Evolutionary conservation across 2,113 vertebrate genomes (phyloP), one percentile per base, ranked within the genome.

Genomic region (Tyrannus savana): DNA sequence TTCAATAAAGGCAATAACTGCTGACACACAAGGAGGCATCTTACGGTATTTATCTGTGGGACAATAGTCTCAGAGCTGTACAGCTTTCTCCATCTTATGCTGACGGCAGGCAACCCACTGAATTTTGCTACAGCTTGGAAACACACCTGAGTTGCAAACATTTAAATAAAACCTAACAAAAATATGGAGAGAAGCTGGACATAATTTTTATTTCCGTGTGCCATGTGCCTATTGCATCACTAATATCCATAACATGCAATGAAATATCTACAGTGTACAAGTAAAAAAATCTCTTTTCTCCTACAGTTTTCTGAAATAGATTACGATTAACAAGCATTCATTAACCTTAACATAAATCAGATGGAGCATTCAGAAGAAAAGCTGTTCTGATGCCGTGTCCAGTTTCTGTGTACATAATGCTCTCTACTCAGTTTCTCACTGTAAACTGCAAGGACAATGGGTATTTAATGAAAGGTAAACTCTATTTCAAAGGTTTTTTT

Each of bases 1-100:
- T 90, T 87, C 84, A 77, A 58, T 95, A 78, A 92, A 82, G 73
- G 46, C 66, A 92, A 17, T 92, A 82, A 86, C 50, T 72, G 60
- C 63, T 96, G 90, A 62, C 74, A 78, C 46, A 87, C 49, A 59
- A 75, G 44, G 39, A 87, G 8, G 21, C 19, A 67, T 69, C 62
- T 87, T 72, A 41, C 17, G 66, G 39, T 74, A 52, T 74, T 94
- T 80, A 66, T 75, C 73, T 3, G 4, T 16, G n/a, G 53, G 41
- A 91, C 41, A 46, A 30, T 52, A 44, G 21, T 63, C 50, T 75
- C 64, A 79, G 55, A 63, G 37, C 39, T 66, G 12, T 52, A 72
- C 80, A 69, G 37, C 46, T 89, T 91, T 94, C 56, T 89, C 56
- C 19, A 60, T 44, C 31, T 58, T 46, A 60, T 24, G 24, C 62